Evolutionary conservation across 2,888 invertebrate genomes (phyloP), one percentile per base, ranked within the genome.

Genomic region (Diarsia dahlii): DNA sequence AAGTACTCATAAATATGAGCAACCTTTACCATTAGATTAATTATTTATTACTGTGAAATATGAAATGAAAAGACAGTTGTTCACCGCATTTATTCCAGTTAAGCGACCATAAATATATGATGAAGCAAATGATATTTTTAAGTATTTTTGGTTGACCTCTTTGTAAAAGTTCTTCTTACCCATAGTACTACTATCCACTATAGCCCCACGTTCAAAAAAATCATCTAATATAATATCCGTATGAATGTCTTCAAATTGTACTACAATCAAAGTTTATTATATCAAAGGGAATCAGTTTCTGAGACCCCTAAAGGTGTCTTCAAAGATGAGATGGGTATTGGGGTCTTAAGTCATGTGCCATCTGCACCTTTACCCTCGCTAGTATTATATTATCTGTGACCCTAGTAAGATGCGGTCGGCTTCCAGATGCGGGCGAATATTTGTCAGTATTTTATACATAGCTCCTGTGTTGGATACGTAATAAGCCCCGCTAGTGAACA

Each of bases 321-420:
- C 52, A 65, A 74, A 80, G 48, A 74, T 78, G 52, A 78, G 13
- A 67, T 46, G 75, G 81, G 54, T 66, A 45, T 39, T n/a, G n/a
- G 28, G 3, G 1, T 20, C 28, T 23, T 66, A 45, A 81, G 54
- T 63, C 62, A 78, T n/a, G 50, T 63, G 56, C 66, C 76, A 78
- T 67, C 62, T 63, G 66, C 66, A 67, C 45, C 63, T 56, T 66
- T 50, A 23, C 18, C n/a, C n/a, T n/a, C n/a, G n/a, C n/a, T n/a
- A n/a, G n/a, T n/a, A n/a, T n/a, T n/a, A n/a, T n/a, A n/a, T n/a
- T n/a, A n/a, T n/a, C n/a, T n/a, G n/a, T n/a, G n/a, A n/a, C n/a
- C 34, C 18, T 28, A 71, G 45, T 52, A 67, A 23, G 15, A 23
- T 18, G 28, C 39, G n/a, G 39, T 12, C 23, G 15, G 12, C 34